Evolutionary conservation across 2,888 invertebrate species (phyloP).

Genomic region (Gerris lacustris): DNA sequence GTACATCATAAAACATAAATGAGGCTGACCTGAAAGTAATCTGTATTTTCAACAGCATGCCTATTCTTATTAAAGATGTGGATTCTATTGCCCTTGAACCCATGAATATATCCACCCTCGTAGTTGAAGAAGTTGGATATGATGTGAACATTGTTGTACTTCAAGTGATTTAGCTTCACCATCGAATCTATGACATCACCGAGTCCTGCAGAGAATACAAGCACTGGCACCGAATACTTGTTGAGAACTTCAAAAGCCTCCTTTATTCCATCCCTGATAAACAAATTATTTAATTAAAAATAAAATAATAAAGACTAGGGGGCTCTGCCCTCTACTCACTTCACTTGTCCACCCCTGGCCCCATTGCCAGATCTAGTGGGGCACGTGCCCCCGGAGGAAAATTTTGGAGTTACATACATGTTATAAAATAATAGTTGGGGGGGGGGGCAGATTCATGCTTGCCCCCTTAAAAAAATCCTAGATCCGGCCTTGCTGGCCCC

Average conservation of each 20-base stretch:
- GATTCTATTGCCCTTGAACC: constrained; percentile 62
- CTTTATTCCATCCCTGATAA: constrained; percentile 53
- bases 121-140: constrained; percentile 77
- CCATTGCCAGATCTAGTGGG: too few relatives aligned
- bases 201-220: constrained; percentile 90
- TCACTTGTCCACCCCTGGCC: too few relatives aligned
- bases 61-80: constrained; percentile 93
- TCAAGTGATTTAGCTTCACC: constrained; percentile 55
- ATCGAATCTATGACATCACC: constrained; percentile 77
- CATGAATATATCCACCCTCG: constrained; percentile 48
- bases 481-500: too few relatives aligned
- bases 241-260: constrained; percentile 53
- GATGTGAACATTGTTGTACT: constrained; percentile 48
- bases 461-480: too few relatives aligned
- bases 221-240: constrained; percentile 59
- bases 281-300: neutral
- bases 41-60: constrained; percentile 59
- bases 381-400: too few relatives aligned
- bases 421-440: too few relatives aligned
- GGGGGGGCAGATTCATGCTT: too few relatives aligned
- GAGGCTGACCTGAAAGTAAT: constrained; percentile 53
- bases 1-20: neutral
- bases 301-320: too few relatives aligned
- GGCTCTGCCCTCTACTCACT: too few relatives aligned
- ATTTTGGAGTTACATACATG: too few relatives aligned